phyloP scores from a whole-genome alignment of 2,888 invertebrate species.

The Drosophila neutralis region DNA sequence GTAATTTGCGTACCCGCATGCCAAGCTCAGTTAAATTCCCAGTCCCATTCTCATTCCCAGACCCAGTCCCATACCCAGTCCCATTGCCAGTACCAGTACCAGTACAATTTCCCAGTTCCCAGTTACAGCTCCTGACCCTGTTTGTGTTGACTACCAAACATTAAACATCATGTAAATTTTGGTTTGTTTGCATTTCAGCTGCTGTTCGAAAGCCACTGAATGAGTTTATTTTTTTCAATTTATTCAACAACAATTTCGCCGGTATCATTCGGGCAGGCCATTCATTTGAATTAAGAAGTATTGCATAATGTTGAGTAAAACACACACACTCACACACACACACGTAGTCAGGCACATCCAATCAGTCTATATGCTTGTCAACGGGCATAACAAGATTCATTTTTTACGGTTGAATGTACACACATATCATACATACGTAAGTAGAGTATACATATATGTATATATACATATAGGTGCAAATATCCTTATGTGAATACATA shows the following conservation, averaged over 20 bases:
- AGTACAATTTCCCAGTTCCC: not conserved
- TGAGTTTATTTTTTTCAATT: constrained; percentile 46
- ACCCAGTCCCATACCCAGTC: not conserved
- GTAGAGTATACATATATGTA: constrained; percentile 1
- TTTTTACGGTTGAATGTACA: constrained; percentile 37
- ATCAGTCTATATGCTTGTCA: constrained; percentile 46
- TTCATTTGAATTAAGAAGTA: constrained; percentile 23
- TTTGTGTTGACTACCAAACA: constrained; percentile 47
- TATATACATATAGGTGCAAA: not conserved
- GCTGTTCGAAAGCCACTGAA: constrained; percentile 12
- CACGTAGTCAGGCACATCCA: constrained; percentile 4
- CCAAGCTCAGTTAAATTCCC: constrained; percentile 16
- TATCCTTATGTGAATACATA: not conserved
- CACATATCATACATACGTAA: not conserved
- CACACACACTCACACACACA: constrained; percentile 8
- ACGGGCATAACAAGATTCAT: constrained; percentile 38
- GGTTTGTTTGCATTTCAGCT: constrained; percentile 48
- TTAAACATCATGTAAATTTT: constrained; percentile 72
- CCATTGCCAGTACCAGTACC: not conserved
- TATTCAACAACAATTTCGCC: constrained; percentile 39
- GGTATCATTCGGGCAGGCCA: constrained; percentile 30
- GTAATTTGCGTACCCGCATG: constrained; percentile 71
- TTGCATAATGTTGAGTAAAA: constrained; percentile 28
- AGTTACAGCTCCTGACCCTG: not conserved
- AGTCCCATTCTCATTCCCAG: not conserved